These are phyloP conservation scores for Ormyrus labotus DNA, from an alignment of 2,888 invertebrate species.

Conservation along the genomic window DNA sequence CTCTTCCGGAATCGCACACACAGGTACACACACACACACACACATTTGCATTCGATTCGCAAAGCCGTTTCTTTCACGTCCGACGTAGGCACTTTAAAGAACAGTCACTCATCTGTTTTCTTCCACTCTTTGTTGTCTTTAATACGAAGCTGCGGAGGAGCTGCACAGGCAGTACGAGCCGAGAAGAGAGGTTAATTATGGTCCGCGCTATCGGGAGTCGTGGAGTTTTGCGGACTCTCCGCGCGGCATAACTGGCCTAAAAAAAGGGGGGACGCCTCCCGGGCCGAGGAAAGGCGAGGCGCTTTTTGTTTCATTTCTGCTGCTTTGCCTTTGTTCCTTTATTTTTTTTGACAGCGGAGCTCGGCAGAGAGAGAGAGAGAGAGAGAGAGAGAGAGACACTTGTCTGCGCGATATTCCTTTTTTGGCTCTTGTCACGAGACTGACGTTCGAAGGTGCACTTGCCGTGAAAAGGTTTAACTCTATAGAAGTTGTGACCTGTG, in stretches of 20 bases:
- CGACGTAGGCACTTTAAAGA: constrained; percentile 30
- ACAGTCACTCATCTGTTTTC: constrained; percentile 37
- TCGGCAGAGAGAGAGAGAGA: constrained; percentile 1
- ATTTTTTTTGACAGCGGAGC: constrained; percentile 7
- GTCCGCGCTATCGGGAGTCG: constrained; percentile 23
- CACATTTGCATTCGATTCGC: not conserved
- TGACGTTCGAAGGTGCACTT: constrained; percentile 11
- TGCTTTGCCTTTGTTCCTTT: constrained; percentile 20
- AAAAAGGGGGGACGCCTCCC: constrained; percentile 1
- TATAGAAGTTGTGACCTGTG: too few relatives aligned
- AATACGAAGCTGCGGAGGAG: not conserved
- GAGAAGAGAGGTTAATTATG: constrained; percentile 41
- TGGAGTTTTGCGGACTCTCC: not conserved
- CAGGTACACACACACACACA: not conserved
- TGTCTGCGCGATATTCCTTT: constrained; percentile 8
- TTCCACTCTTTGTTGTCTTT: constrained; percentile 15
- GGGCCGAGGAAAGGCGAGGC: constrained; percentile 14
- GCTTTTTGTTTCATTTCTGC: constrained; percentile 15
- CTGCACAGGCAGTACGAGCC: not conserved
- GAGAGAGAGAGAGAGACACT: not conserved
- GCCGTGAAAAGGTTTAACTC: not conserved
- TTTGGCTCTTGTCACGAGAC: not conserved
- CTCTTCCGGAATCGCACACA: constrained; percentile 25
- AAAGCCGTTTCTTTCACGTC: not conserved
- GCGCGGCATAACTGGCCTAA: not conserved